Evolutionary conservation across 2,113 vertebrate genomes (phyloP), one percentile per base, ranked within the genome.

Genomic region (Puffinus mauretanicus): DNA sequence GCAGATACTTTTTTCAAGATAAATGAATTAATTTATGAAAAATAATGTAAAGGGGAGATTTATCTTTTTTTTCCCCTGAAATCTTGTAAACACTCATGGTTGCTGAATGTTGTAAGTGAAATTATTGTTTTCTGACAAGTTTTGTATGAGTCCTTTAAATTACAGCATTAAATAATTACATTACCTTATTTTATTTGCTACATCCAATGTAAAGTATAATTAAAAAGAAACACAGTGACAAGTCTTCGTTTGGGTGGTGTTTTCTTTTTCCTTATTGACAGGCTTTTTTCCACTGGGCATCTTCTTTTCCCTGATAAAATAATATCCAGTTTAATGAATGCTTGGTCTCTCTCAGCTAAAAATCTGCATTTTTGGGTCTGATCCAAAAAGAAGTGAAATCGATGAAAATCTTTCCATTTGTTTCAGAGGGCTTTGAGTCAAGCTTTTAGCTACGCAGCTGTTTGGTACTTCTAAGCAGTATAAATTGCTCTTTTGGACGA

Each of bases 381-480:
- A 85, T 76, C 70, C 92, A 96, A 69, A 82, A 86, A 88, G n/a
- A 83, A 94, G 6, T 79, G 21, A 95, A 95, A 91, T 87, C 91
- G 95, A 58, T 95, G 49, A 92, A 94, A 95, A 89, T 92, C 58
- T 96, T 93, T 82, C 40, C 27, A 87, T 88, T 95, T 94, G 57
- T 92, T 96, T 96, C 73, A 76, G 40, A 92, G 44, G 66, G 19
- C 54, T 93, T 87, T 87, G 58, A 93, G 71, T 95, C 70, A 94
- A 84, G 62, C 81, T 72, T 89, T 95, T 82, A 91, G 80, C 46
- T 44, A 40, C 38, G 36, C 54, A 81, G 84, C 76, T 70, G 47
- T 75, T 93, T 73, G 52, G 73, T 90, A 57, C 64, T 86, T 94
- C 55, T 79, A 91, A 90, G 70, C 57, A 70, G 54, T 79, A 44